Conservation (phyloP, 2,888 invertebrate species). For the Sycophila texana region DNA sequence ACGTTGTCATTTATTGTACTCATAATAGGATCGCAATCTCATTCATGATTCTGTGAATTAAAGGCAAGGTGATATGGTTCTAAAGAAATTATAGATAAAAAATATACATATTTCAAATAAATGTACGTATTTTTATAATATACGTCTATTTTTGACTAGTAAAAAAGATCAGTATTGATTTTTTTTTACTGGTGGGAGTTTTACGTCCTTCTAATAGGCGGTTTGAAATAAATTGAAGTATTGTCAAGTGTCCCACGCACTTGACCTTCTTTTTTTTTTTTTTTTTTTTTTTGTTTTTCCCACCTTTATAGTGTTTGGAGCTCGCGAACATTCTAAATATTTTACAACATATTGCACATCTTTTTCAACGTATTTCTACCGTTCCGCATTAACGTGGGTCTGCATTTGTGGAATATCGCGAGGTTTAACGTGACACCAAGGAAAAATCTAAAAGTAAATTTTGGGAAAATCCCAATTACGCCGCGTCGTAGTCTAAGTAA, state of each 20-base stretch:
- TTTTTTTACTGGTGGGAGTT: background rate
- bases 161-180: background rate
- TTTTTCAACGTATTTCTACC: too few species aligned
- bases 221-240: constrained; percentile 2
- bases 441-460: background rate
- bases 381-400: too few species aligned
- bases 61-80: constrained; percentile 1
- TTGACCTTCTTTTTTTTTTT: constrained; percentile 3
- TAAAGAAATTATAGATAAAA: constrained; percentile 1
- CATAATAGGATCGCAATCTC: background rate
- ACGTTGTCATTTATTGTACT: constrained; percentile 9
- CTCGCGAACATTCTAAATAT: too few species aligned
- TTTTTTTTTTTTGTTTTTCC: background rate
- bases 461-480: constrained; percentile 9
- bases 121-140: too few species aligned
- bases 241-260: background rate
- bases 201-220: background rate
- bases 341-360: too few species aligned
- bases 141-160: too few species aligned
- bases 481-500: background rate
- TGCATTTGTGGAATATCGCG: too few species aligned
- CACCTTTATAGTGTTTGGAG: too few species aligned
- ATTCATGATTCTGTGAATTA: background rate
- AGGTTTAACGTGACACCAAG: too few species aligned
- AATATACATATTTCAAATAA: background rate